These are phyloP conservation scores for Hydroisotoma schaefferi DNA, from an alignment of 2,888 invertebrate genomes.

Conservation along the genomic window DNA sequence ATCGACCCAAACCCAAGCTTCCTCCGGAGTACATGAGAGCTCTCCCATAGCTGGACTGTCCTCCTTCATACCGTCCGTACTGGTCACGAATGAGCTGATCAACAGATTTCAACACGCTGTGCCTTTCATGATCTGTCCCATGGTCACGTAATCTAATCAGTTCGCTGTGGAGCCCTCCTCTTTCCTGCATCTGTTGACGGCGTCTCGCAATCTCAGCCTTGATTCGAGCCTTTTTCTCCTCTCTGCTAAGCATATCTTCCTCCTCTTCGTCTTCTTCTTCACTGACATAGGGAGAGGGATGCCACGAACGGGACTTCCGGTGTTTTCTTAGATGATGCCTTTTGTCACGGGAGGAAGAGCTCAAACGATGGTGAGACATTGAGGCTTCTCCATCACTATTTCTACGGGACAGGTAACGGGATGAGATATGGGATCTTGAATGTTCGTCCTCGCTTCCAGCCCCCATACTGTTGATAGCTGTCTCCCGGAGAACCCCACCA, in stretches of 20 bases:
- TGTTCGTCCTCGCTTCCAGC: conserved; percentile 50
- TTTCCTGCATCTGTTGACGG: conserved; percentile 60
- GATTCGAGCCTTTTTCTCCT: conserved; percentile 60
- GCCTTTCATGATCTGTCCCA: conserved; percentile 35
- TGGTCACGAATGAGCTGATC: conserved; percentile 51
- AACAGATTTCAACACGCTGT: conserved; percentile 54
- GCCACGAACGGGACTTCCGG: conserved; percentile 56
- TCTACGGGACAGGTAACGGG: conserved; percentile 42
- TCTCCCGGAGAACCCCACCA: conserved; percentile 52
- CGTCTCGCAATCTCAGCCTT: conserved; percentile 62
- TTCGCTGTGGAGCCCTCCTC: conserved; percentile 57
- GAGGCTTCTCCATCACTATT: conserved; percentile 48
- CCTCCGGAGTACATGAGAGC: conserved; percentile 28
- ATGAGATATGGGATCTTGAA: conserved; percentile 40
- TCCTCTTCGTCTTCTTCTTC: conserved; percentile 52
- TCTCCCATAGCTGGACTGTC: conserved; percentile 4
- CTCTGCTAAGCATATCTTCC: conserved; percentile 57
- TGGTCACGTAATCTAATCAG: conserved; percentile 52
- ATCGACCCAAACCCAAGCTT: conserved; percentile 11
- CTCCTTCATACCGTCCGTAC: conserved; percentile 29
- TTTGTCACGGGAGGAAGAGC: conserved; percentile 36
- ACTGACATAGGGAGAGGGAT: conserved; percentile 56
- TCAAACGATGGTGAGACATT: conserved; percentile 24
- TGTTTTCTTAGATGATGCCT: conserved; percentile 49
- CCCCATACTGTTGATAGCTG: conserved; percentile 52